Percentiles rank a stretch among this genome's conserved stretches.
Conservation (phyloP, 2,113 vertebrate genomes). For the Apaloderma vittatum region DNA sequence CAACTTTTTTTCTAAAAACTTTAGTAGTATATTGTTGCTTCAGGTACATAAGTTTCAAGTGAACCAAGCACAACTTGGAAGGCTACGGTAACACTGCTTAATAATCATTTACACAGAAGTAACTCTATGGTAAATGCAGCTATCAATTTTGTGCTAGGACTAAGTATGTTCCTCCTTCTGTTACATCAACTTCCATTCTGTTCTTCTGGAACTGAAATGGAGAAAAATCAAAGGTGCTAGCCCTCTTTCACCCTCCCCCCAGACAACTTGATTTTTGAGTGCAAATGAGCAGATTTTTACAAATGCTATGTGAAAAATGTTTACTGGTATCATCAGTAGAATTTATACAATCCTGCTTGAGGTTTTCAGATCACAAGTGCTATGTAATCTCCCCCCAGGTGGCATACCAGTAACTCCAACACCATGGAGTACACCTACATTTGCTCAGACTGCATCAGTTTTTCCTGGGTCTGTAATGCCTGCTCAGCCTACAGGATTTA, state of each 20-base stretch:
- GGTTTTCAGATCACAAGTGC: neutral
- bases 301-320: neutral
- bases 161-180: neutral
- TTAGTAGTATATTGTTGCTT: neutral
- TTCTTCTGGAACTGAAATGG: neutral
- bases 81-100: neutral
- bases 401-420: slow-evolving; percentile 76
- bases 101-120: neutral
- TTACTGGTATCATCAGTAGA: neutral
- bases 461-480: slow-evolving; percentile 70
- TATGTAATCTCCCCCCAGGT: slow-evolving; percentile 74
- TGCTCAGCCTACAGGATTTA: slow-evolving; percentile 68
- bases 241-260: rapidly evolving
- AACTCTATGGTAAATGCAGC: neutral
- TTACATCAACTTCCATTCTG: neutral
- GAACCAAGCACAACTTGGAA: neutral
- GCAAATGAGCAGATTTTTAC: neutral
- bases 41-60: neutral
- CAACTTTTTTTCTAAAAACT: neutral
- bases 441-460: slow-evolving; percentile 69
- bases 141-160: neutral
- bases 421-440: slow-evolving; percentile 82
- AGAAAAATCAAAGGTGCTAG: neutral
- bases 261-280: neutral
- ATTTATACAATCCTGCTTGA: neutral